Base-by-base conservation (phyloP, 2,888 invertebrate species). In the Pachycephus smyrnensis region DNA sequence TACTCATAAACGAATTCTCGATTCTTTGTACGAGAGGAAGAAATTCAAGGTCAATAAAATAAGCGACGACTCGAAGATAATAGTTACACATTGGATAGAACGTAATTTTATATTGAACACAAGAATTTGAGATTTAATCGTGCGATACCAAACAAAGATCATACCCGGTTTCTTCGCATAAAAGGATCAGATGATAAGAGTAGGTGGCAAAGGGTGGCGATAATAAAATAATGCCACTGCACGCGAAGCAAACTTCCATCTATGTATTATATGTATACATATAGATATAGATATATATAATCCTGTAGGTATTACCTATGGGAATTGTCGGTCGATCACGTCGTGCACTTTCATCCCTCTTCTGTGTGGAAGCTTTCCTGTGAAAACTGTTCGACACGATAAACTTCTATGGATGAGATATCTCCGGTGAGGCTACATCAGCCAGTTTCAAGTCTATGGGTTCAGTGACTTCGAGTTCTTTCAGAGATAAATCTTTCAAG, bases 151-250 rank as follows among this genome's bases (percentile, higher is more conserved):
- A 71, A 9, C 31, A 71, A 31, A 31, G 71, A 71, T 71, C 71
- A 71, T 71, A 71, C 31, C 71, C 31, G 71, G 71, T 71, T 71
- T 71, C 71, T 71, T 33, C 71, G 15, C 71, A 23, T 23, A 33
- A 33, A 31, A 33, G 31, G 71, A 71, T 71, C 71, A 12, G 71
- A 23, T 31, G 71, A 71, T 71, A 71, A 71, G 71, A 33, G 71
- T 31, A 33, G 33, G 12, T 55, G 23, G 23, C 0, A 55, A 23
- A 55, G 23, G 32, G 32, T 12, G 71, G 12, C 71, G 15, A 31
- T 71, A 71, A 71, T 71, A 71, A 71, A 71, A 71, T 31, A 71
- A 71, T 71, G 71, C 32, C 71, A 71, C 15, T 71, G 71, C 71
- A 71, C 71, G 71, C 71, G 71, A 55, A 55, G 55, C 55, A 55